Percentiles rank a stretch among this genome's conserved stretches.
These are phyloP conservation scores for Mesitornis unicolor DNA, from an alignment of 2,113 vertebrate species.

Conservation along the genomic window DNA sequence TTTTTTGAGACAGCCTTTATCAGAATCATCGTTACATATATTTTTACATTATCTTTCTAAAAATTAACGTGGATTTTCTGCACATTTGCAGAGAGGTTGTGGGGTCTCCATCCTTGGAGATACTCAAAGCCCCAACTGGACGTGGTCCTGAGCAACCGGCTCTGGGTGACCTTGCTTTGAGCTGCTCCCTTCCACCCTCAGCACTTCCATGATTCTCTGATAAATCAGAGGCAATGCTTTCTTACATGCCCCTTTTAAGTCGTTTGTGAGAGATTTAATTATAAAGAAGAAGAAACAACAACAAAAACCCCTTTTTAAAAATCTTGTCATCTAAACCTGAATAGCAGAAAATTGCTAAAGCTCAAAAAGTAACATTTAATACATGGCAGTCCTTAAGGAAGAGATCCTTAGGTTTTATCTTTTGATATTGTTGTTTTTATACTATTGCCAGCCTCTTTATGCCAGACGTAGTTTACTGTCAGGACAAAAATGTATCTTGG, in stretches of 20 bases:
- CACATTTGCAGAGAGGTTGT: background rate
- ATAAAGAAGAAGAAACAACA: background rate
- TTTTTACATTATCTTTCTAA: background rate
- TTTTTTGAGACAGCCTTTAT: background rate
- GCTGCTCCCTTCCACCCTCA: background rate
- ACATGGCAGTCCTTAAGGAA: background rate
- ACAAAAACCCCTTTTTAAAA: fast-evolving
- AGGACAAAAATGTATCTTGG: background rate
- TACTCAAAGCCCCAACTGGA: background rate
- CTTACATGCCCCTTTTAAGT: background rate
- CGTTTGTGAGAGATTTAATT: background rate
- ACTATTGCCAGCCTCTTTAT: background rate
- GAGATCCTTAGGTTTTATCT: background rate
- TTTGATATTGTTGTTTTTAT: background rate
- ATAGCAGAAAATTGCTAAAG: background rate
- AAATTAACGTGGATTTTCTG: background rate
- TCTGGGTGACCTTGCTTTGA: background rate
- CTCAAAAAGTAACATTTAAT: background rate
- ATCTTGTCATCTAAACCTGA: background rate
- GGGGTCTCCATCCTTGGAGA: too few relatives aligned
- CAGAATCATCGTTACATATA: background rate
- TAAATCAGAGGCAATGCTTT: background rate
- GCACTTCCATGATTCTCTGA: fast-evolving
- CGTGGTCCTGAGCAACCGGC: background rate
- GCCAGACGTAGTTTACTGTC: background rate